Evolutionary conservation across 2,888 invertebrate species (phyloP), one percentile per base, ranked within the genome.

Genomic region (Melanostoma scalare): DNA sequence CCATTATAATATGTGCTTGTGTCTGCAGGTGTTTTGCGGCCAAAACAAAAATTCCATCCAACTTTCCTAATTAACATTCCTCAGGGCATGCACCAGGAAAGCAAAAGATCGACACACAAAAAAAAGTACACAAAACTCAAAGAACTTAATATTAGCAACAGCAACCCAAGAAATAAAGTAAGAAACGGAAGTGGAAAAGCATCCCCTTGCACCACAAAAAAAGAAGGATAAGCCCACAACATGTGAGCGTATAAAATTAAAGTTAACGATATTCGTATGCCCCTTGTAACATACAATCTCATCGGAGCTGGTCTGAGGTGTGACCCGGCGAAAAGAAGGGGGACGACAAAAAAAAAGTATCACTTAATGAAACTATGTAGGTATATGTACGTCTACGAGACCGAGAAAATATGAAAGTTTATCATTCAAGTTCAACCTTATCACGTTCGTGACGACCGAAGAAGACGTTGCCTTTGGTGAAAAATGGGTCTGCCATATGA

Each of bases 11-110:
- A 84, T 58, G 53, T 79, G 74, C 38, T 58, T 55, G 68, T 84
- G 69, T 84, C 84, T 84, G 84, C 84, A 84, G 84, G 84, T 84
- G 79, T 71, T 71, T 65, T 75, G 74, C 74, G 67, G 74, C 84
- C 50, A 69, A 44, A 82, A 73, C 79, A 74, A 84, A 69, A 84
- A 84, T 84, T 71, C 69, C 74, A 79, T 75, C 55, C 74, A 65
- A 65, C 79, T 84, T 75, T 71, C 65, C 84, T 84, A 84, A 84
- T 84, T 84, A 84, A 84, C 74, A 84, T 84, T 84, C 84, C 84
- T 74, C n/a, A 38, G 65, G 74, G 79, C 71, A 79, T 63, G 63
- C 63, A 48, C 48, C 50, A 63, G 38, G 30, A 20, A 38, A 50
- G 30, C 3, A 3, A 40, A 4, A 44, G 35, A 61, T 61, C 46